Evolutionary conservation across 2,797 vertebrate species (phyloP), one percentile per base, ranked within the genome.

Genomic region (Danio choprae): DNA sequence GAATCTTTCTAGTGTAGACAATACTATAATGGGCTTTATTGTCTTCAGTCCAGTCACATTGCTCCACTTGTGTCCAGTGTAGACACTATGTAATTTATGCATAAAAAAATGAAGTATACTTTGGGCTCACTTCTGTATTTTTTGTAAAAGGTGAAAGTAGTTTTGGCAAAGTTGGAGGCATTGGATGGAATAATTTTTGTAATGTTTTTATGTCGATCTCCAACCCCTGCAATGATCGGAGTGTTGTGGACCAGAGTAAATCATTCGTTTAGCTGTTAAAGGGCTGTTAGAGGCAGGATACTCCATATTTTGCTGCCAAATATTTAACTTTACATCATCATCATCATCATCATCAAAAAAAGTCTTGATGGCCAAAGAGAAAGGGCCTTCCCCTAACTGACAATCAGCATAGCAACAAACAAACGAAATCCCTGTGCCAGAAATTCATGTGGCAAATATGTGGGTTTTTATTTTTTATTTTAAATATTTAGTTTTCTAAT

Each of bases 231-330:
- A 89, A 90, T 86, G 85, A 89, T 89, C 91, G 92, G 89, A 90
- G 87, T 88, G 90, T 89, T 93, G 92, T 92, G 93, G 90, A 94
- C 90, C 91, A 90, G 87, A 92, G 89, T 89, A 88, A 89, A 82
- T 89, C 86, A 79, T 48, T 73, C 60, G 79, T 86, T 80, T 77
- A 81, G 70, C 55, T 80, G 13, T 82, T 72, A 75, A 79, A 77
- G n/a, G 69, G 55, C 73, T 82, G 80, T 62, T 65, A 75, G 79
- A 83, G 44, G 20, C 56, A 79, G 64, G 63, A 73, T 83, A 65
- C n/a, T 46, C 40, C 51, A 60, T 67, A 59, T 78, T 11, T 56
- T 65, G 65, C 81, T 84, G 82, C 79, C 81, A 87, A 85, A 81
- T 46, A 44, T 40, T 81, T 9, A 82, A 82, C 81, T 81, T 73